Base-by-base conservation (phyloP, 1,140 invertebrate genomes). In the Drosophila ficusphila region DNA sequence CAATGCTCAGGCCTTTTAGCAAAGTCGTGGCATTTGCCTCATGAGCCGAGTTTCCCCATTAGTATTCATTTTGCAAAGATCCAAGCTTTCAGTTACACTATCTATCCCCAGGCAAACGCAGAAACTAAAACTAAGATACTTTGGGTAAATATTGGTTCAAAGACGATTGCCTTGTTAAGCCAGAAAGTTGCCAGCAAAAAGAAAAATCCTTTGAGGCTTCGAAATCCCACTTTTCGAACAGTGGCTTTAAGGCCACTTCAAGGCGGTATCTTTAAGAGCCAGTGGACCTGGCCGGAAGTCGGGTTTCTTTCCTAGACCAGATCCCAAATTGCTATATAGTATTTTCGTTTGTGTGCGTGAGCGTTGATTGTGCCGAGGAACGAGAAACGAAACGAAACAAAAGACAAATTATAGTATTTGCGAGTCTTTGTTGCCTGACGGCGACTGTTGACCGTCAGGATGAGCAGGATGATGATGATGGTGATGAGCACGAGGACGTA, bases 341-440 rank as follows among this genome's bases (percentile, higher is more conserved):
- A 58, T 70, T 49, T 69, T 56, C 19, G 49, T 54, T 33, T 19
- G 29, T 18, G 21, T 34, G 27, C 25, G 25, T 53, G 19, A 67
- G 18, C 53, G 49, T 69, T 56, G 31, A 70, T 56, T 71, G 52
- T 33, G 31, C n/a, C n/a, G n/a, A n/a, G n/a, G n/a, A n/a, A n/a
- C 42, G 14, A 58, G 16, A 29, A 39, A 19, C 51, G 56, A 25
- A 42, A 41, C 36, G 38, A 73, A 46, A 62, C 70, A 73, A 69
- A 73, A 72, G 69, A 73, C 69, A 73, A 73, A 73, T 72, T 74
- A 74, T 74, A 73, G 34, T 62, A 74, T 61, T 71, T 72, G 69
- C 56, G 39, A 49, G 48, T 65, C 70, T 74, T 74, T 74, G 71
- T 65, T 74, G 70, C 57, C 49, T 62, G 69, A 56, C 49, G 48